phyloP scores from a whole-genome alignment of 2,888 invertebrate genomes.

The Thera obeliscata region DNA sequence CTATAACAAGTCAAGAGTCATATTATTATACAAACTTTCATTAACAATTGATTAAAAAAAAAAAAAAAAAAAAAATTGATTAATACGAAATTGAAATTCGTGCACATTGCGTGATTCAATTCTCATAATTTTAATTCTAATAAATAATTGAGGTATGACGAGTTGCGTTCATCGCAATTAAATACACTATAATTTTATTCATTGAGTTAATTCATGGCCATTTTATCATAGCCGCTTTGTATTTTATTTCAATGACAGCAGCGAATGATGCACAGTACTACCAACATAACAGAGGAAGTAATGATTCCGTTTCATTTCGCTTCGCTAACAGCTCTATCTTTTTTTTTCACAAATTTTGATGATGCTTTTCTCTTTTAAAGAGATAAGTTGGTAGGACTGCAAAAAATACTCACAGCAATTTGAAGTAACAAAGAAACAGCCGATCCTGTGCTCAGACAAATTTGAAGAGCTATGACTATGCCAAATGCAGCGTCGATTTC shows the following conservation, averaged over 20 bases:
- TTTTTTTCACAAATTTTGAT: too few species aligned
- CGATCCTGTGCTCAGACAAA: constrained; percentile 68
- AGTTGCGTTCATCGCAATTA: background rate
- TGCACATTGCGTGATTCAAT: background rate
- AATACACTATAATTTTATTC: constrained; percentile 3
- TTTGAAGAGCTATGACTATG: constrained; percentile 68
- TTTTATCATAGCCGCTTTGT: background rate
- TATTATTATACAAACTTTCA: background rate
- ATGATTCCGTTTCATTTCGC: too few species aligned
- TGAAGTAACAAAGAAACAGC: constrained; percentile 60
- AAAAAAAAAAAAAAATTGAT: too few species aligned
- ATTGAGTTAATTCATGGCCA: constrained; percentile 9
- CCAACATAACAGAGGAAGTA: too few species aligned
- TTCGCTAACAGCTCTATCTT: too few species aligned
- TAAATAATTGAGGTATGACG: constrained; percentile 8
- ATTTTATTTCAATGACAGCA: background rate
- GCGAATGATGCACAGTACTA: background rate
- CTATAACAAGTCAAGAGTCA: constrained; percentile 46
- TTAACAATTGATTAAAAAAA: too few species aligned
- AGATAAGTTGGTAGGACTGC: too few species aligned
- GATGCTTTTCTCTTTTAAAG: too few species aligned
- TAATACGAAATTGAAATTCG: background rate
- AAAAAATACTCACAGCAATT: constrained; percentile 53
- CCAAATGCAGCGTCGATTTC: constrained; percentile 74
- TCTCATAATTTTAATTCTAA: background rate